phyloP scores from a whole-genome alignment of 2,888 invertebrate genomes.

The Andrena minutula region DNA sequence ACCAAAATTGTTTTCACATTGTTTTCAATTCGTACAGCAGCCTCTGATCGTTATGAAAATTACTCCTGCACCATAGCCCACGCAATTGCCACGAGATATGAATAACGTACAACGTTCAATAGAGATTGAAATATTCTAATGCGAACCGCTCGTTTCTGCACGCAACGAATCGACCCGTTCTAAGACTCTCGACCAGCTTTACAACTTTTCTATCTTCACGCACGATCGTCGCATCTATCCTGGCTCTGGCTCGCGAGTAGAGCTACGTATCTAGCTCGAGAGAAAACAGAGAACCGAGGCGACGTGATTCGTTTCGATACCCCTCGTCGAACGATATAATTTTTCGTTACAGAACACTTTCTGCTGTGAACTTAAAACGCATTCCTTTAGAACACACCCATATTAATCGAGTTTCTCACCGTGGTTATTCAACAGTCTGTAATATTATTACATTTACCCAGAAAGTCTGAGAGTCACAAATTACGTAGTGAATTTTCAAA shows the following conservation, averaged over 20 bases:
- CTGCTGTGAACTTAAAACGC: conserved; percentile 6
- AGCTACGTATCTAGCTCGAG: conserved; percentile 40
- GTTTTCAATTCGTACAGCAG: not conserved
- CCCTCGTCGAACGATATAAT: conserved; percentile 23
- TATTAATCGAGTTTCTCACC: conserved; percentile 11
- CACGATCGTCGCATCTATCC: conserved; percentile 70
- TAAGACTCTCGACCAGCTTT: conserved; percentile 50
- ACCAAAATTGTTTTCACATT: not conserved
- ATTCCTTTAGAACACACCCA: not conserved
- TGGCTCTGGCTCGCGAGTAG: conserved; percentile 27
- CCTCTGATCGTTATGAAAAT: conserved; percentile 30
- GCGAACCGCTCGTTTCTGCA: conserved; percentile 51
- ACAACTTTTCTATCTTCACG: conserved; percentile 71
- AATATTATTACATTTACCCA: too few species aligned
- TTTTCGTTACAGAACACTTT: conserved; percentile 7
- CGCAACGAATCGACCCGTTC: conserved; percentile 56
- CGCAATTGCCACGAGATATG: conserved; percentile 38
- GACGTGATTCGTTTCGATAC: conserved; percentile 49
- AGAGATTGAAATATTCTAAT: conserved; percentile 60
- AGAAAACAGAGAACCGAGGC: conserved; percentile 43
- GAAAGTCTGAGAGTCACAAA: too few species aligned
- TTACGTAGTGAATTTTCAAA: too few species aligned
- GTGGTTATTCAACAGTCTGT: not conserved
- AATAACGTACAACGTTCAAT: conserved; percentile 42
- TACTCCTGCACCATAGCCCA: conserved; percentile 22